Evolutionary conservation across 2,113 vertebrate species (phyloP), one percentile per base, ranked within the genome.

Genomic region (Dasyurus viverrinus): DNA sequence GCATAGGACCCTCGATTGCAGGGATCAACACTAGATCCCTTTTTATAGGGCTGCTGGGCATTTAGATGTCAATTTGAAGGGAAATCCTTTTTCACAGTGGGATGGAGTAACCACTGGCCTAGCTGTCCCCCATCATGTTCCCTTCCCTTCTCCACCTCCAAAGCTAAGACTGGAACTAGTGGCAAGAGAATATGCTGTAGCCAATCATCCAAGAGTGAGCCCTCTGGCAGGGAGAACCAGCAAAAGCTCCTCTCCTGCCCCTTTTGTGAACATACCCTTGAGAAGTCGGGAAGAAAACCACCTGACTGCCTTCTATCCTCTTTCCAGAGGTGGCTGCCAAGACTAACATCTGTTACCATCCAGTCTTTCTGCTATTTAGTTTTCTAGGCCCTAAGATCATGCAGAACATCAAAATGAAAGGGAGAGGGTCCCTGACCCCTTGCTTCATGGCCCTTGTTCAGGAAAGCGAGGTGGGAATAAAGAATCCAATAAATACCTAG

Each of bases 261-360:
- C 94, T 96, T 84, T 94, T 94, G n/a, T 93, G 89, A 96, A 92
- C 92, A 97, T 94, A 96, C 96, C 96, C 96, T 92, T 95, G 94
- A 92, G 97, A 95, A 91, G 42, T 54, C 22, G 1, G 19, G 68
- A 84, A 84, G 68, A 42, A 84, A 42, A 84, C 6, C 22, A 84
- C 68, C 68, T 42, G n/a, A 84, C n/a, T 84, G 68, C 6, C 68
- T 9, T 76, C 36, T n/a, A 36, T 76, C 68, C n/a, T 84, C n/a
- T 84, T n/a, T 84, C 36, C 68, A 84, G 68, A 84, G 42, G 68
- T 42, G 68, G 68, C 68, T 42, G n/a, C 68, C 68, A 84, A 84
- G 68, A 84, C 68, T 84, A 84, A 84, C 68, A 84, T 84, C 68
- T 84, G 36, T 84, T 84, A 84, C 68, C 68, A 84, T 84, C 68